A percentile compares a stretch with the other conserved stretches of the same genome.
These are phyloP conservation scores for Microplitis deprimator DNA, from an alignment of 2,888 invertebrate species.

Conservation along the genomic window DNA sequence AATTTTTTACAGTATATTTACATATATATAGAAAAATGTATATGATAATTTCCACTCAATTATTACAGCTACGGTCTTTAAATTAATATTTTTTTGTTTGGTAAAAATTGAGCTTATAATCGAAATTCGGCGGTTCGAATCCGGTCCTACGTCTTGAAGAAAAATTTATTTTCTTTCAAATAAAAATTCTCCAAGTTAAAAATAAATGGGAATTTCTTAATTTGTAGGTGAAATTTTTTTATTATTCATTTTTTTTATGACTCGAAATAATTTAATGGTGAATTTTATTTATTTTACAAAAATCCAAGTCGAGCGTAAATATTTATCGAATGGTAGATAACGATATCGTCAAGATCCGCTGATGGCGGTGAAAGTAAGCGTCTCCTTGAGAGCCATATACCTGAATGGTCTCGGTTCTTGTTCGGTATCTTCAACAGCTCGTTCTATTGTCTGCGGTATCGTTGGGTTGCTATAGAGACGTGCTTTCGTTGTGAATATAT, in stretches of 20 bases:
- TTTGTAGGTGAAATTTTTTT: not conserved
- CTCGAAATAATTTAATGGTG: not conserved
- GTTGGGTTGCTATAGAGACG: slow-evolving; percentile 68
- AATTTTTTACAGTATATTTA: too few species aligned
- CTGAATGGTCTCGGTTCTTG: slow-evolving; percentile 27
- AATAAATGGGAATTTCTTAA: too few species aligned
- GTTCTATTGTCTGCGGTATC: slow-evolving; percentile 41
- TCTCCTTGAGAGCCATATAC: slow-evolving; percentile 32
- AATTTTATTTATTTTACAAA: not conserved
- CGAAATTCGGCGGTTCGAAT: too few species aligned
- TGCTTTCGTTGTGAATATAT: slow-evolving; percentile 45
- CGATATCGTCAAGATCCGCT: slow-evolving; percentile 25
- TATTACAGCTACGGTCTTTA: too few species aligned
- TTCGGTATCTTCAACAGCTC: not conserved
- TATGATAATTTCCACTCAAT: too few species aligned
- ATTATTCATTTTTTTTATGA: not conserved
- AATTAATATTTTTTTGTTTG: too few species aligned
- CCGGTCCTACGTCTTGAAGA: too few species aligned
- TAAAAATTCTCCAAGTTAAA: too few species aligned
- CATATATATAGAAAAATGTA: too few species aligned
- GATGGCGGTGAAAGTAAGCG: slow-evolving; percentile 1
- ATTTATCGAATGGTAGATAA: slow-evolving; percentile 1
- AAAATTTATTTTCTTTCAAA: too few species aligned
- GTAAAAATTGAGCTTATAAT: too few species aligned
- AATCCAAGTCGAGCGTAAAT: not conserved